Evolutionary conservation across 1,140 invertebrate genomes (phyloP).

Genomic region (Microvelia longipes): DNA sequence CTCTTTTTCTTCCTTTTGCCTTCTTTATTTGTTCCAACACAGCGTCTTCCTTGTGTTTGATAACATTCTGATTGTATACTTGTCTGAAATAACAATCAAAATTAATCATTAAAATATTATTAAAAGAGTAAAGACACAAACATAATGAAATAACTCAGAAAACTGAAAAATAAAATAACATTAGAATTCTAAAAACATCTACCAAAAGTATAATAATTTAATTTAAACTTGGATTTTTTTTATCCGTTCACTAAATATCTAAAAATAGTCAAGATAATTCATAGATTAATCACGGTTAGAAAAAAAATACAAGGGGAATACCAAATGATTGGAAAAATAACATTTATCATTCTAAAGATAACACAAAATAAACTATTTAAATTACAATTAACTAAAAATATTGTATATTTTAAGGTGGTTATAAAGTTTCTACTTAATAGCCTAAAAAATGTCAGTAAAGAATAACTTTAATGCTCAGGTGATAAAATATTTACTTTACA

Average conservation of each 20-base stretch:
- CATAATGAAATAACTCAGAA: not conserved
- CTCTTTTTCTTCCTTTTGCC: slow-evolving; percentile 8
- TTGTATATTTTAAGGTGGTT: too few species aligned
- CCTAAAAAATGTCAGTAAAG: too few species aligned
- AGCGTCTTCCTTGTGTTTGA: slow-evolving; percentile 17
- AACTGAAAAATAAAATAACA: not conserved
- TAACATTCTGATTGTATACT: slow-evolving; percentile 17
- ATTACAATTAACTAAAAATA: too few species aligned
- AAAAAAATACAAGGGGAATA: too few species aligned
- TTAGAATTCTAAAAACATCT: not conserved
- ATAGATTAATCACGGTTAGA: not conserved
- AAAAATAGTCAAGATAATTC: not conserved
- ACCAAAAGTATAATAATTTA: not conserved
- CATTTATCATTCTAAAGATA: too few species aligned
- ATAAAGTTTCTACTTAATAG: too few species aligned
- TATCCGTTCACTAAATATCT: not conserved
- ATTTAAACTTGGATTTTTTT: not conserved
- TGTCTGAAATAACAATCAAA: slow-evolving; percentile 17
- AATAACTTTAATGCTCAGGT: too few species aligned
- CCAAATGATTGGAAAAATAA: too few species aligned
- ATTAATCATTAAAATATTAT: not conserved
- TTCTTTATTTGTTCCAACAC: slow-evolving; percentile 16
- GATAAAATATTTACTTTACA: too few species aligned
- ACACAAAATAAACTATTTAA: too few species aligned
- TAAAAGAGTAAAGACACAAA: too few species aligned